A percentile compares a stretch with the other conserved stretches of the same genome.
phyloP scores from a whole-genome alignment of 2,888 invertebrate genomes.

The Drosophila phalerata region DNA sequence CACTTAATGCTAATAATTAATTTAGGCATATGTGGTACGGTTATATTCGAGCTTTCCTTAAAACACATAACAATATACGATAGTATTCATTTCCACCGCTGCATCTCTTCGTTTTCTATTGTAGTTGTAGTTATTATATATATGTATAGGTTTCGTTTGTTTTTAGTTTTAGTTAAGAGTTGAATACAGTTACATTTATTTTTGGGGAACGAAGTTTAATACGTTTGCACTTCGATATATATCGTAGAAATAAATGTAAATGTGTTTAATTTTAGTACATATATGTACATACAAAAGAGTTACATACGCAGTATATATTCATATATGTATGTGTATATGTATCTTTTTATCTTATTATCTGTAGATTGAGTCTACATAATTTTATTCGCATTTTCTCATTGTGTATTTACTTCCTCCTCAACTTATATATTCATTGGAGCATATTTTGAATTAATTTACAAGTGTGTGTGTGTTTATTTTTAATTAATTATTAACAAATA shows the following conservation, averaged over 20 bases:
- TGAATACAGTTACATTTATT: slow-evolving; percentile 66
- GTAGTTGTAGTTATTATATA: slow-evolving; percentile 32
- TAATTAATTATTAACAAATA: slow-evolving; percentile 48
- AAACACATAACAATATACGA: slow-evolving; percentile 76
- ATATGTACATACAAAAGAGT: slow-evolving; percentile 65
- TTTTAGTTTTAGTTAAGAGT: slow-evolving; percentile 50
- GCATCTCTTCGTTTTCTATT: slow-evolving; percentile 27
- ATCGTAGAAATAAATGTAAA: slow-evolving; percentile 24
- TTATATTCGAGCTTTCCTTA: slow-evolving; percentile 74
- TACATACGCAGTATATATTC: slow-evolving; percentile 51
- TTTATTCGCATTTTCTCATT: slow-evolving; percentile 34
- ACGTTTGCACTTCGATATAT: slow-evolving; percentile 49
- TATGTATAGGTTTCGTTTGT: slow-evolving; percentile 27
- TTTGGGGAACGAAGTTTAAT: slow-evolving; percentile 62
- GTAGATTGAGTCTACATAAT: slow-evolving; percentile 47
- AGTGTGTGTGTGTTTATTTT: slow-evolving; percentile 12
- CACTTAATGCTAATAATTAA: slow-evolving; percentile 62
- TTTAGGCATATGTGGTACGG: slow-evolving; percentile 64
- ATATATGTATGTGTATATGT: slow-evolving; percentile 16
- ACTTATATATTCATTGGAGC: neutral
- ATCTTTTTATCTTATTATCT: slow-evolving; percentile 9
- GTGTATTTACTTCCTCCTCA: neutral
- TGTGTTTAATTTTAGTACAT: slow-evolving; percentile 54
- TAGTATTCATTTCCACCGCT: slow-evolving; percentile 37
- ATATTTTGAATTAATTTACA: slow-evolving; percentile 16